These are phyloP conservation scores for Peromyscus attwateri DNA, from an alignment of 2,797 vertebrate genomes.

Conservation along the genomic window DNA sequence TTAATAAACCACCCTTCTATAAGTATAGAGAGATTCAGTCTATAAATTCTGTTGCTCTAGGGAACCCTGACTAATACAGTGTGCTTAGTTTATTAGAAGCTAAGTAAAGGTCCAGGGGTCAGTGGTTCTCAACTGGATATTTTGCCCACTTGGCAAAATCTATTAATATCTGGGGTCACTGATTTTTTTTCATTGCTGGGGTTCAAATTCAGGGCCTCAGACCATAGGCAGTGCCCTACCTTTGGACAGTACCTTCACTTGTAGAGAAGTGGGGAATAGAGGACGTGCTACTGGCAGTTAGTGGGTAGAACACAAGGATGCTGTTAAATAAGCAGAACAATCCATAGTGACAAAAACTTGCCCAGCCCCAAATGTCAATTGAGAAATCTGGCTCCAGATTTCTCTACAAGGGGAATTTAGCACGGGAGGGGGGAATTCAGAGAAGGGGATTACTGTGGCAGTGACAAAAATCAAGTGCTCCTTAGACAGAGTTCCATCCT, in stretches of 20 bases:
- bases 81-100: background rate
- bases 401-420: background rate
- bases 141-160: background rate
- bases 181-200: background rate
- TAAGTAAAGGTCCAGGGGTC: background rate
- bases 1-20: background rate
- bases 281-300: background rate
- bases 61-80: background rate
- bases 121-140: background rate
- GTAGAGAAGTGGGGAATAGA: background rate
- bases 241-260: background rate
- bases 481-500: conserved; percentile 13
- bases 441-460: background rate
- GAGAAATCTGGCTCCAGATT: conserved; percentile 25
- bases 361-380: conserved; percentile 5
- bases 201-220: background rate
- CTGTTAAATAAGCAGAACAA: background rate
- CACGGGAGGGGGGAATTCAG: background rate
- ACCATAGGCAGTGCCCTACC: background rate
- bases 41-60: background rate
- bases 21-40: background rate
- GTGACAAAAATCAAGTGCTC: background rate
- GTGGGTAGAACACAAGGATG: background rate
- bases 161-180: background rate
- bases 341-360: background rate